These are phyloP conservation scores for Rhyacichthys aspro DNA, from an alignment of 2,797 vertebrate species.

Conservation along the genomic window DNA sequence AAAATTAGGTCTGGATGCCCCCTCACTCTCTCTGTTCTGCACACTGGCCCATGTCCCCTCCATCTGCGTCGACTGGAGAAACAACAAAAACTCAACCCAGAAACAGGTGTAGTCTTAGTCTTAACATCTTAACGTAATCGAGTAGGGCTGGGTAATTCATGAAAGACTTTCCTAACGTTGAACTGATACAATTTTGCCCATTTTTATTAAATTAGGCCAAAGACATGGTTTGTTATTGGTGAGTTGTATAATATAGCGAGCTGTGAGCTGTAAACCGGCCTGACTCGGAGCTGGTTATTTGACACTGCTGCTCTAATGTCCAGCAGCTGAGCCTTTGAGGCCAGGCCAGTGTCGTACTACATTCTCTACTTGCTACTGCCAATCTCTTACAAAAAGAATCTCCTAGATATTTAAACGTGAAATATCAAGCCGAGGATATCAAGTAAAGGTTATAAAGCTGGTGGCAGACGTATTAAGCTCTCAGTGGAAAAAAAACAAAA, in stretches of 20 bases:
- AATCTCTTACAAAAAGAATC: neutral
- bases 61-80: slow-evolving; percentile 73
- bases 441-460: slow-evolving; percentile 13
- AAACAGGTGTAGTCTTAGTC: slow-evolving; percentile 26
- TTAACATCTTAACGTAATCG: slow-evolving; percentile 11
- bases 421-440: too few relatives aligned
- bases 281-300: slow-evolving; percentile 46
- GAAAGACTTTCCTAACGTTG: neutral
- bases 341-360: slow-evolving; percentile 49
- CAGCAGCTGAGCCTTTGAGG: slow-evolving; percentile 65
- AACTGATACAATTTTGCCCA: neutral
- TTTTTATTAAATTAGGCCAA: too few relatives aligned
- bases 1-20: slow-evolving; percentile 70
- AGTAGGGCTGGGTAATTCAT: neutral
- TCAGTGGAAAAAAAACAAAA: slow-evolving; percentile 65
- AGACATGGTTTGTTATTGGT: slow-evolving; percentile 15
- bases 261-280: slow-evolving; percentile 45
- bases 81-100: slow-evolving; percentile 48
- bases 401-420: too few relatives aligned
- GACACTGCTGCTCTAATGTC: slow-evolving; percentile 70
- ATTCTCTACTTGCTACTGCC: slow-evolving; percentile 34
- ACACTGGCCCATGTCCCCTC: slow-evolving; percentile 69
- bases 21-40: slow-evolving; percentile 55
- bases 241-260: slow-evolving; percentile 30
- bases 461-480: slow-evolving; percentile 64